A percentile compares a stretch with the other conserved stretches of the same genome.
These are phyloP conservation scores for Leptatherina wallacei DNA, from an alignment of 2,797 vertebrate species.

Conservation along the genomic window DNA sequence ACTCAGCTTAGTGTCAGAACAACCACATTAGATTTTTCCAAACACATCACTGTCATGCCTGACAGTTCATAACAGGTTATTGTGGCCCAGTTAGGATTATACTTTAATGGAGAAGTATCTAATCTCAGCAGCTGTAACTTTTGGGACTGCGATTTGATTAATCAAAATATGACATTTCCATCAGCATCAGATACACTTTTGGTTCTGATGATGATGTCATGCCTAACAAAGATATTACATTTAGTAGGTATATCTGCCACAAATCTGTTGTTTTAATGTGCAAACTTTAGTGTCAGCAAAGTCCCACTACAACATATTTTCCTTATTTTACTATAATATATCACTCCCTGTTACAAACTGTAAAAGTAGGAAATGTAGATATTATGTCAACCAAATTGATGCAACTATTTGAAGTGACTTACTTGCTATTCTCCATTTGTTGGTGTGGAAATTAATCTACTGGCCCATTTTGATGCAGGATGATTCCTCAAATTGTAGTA, in stretches of 20 bases:
- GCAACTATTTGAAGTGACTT: no score
- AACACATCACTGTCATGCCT: background rate
- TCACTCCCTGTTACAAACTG: no score
- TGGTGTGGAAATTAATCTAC: background rate
- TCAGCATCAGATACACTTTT: no score
- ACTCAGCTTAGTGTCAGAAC: background rate
- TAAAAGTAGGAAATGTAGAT: no score
- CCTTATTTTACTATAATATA: background rate
- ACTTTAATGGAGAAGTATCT: no score
- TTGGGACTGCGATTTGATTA: no score
- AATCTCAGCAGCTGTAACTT: no score
- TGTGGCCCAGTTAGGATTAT: no score
- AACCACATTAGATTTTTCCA: background rate
- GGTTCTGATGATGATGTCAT: background rate
- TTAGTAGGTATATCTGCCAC: background rate
- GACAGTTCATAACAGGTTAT: background rate
- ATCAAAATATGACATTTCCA: no score
- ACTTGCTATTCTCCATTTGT: slow-evolving; percentile 29
- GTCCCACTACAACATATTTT: background rate
- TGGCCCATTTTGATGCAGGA: background rate
- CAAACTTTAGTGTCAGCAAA: background rate
- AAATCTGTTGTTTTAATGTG: background rate
- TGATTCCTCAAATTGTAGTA: background rate
- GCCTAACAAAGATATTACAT: background rate
- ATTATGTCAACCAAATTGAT: no score